Conservation (phyloP, 2,888 invertebrate species). For the Melangyna quadrimaculata region DNA sequence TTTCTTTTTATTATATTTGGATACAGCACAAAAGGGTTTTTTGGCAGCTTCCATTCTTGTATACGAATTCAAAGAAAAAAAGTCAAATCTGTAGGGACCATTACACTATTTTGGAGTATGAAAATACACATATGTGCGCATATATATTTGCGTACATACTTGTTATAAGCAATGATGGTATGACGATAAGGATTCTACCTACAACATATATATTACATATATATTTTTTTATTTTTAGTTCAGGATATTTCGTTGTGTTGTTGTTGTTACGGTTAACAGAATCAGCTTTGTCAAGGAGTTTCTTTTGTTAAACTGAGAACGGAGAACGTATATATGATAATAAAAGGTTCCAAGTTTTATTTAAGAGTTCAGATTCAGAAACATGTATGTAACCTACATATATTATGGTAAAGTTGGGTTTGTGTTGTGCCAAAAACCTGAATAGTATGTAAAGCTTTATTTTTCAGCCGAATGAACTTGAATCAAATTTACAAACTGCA, state of each 20-base stretch:
- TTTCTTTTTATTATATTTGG: not conserved
- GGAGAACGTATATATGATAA: not conserved
- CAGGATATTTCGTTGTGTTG: not conserved
- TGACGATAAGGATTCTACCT: not conserved
- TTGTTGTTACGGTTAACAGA: not conserved
- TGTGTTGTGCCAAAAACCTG: not conserved
- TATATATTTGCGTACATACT: not conserved
- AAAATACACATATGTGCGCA: not conserved
- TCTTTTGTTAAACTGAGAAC: not conserved
- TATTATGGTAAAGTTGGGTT: no score
- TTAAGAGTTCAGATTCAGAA: not conserved
- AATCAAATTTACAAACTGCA: not conserved
- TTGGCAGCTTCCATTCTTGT: not conserved
- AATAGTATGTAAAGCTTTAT: not conserved
- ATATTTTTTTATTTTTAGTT: not conserved
- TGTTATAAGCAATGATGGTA: no score
- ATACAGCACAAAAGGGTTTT: not conserved
- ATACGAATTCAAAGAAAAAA: not conserved
- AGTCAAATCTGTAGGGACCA: slow-evolving; percentile 11
- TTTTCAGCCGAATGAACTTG: not conserved
- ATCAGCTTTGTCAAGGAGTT: not conserved
- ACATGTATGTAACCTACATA: no score
- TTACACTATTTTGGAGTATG: not conserved
- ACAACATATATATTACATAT: no score
- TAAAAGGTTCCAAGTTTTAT: not conserved